Conservation (phyloP, 1,140 invertebrate species). For the Drosophila orosa region DNA sequence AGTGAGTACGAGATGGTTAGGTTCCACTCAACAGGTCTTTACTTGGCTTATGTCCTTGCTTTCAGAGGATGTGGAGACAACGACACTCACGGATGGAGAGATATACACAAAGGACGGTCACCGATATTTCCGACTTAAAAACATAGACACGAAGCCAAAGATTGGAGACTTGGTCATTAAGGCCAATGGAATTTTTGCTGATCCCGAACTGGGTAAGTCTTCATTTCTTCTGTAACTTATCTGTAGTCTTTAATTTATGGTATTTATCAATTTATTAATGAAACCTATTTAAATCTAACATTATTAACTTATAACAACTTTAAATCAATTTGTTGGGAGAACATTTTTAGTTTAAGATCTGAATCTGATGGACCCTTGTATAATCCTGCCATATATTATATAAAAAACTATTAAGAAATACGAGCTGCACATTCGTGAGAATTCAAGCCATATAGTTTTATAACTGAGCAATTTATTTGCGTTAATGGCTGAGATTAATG, state of each 20-base stretch:
- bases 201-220: constrained; percentile 76
- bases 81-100: constrained; percentile 51
- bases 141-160: constrained; percentile 65
- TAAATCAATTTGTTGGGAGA: not conserved
- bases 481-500: constrained; percentile 2
- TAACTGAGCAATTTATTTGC: constrained; percentile 3
- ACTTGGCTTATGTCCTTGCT: not conserved
- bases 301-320: not conserved
- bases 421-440: not conserved
- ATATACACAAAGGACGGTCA: constrained; percentile 62
- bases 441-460: constrained; percentile 4
- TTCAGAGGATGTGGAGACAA: constrained; percentile 68
- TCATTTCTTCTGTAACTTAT: not conserved
- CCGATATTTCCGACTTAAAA: constrained; percentile 56
- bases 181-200: constrained; percentile 77
- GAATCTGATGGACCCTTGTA: not conserved
- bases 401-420: not conserved
- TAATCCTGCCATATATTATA: not conserved
- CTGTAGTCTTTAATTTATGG: not conserved
- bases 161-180: constrained; percentile 70
- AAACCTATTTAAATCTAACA: not conserved
- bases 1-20: constrained; percentile 43
- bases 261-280: not conserved
- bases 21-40: not conserved
- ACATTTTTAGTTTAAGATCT: not conserved